These are phyloP conservation scores for Hypsopygia costalis DNA, from an alignment of 2,888 invertebrate genomes.

Conservation along the genomic window DNA sequence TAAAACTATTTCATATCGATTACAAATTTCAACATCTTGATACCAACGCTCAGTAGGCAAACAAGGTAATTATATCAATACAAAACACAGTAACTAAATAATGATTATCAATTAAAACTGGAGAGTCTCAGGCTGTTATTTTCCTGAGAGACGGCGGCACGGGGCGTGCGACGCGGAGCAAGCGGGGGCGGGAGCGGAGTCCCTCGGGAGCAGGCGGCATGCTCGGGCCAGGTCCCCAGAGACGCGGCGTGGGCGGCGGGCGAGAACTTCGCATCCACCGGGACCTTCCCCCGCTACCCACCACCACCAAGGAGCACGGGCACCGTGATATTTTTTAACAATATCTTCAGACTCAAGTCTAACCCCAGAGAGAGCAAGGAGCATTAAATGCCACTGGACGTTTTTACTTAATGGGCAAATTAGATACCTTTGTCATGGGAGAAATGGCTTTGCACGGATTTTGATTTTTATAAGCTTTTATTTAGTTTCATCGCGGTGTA, in stretches of 20 bases:
- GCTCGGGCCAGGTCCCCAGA: constrained; percentile 67
- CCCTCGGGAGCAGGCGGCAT: constrained; percentile 70
- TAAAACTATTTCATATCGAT: too few relatives aligned
- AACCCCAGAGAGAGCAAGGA: constrained; percentile 6
- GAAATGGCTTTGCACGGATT: too few relatives aligned
- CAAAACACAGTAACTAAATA: constrained; percentile 13
- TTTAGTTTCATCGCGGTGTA: too few relatives aligned
- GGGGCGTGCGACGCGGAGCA: constrained; percentile 20
- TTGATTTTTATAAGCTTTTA: too few relatives aligned
- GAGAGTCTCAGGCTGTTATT: constrained; percentile 65
- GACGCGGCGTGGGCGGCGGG: constrained; percentile 70
- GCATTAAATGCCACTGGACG: constrained; percentile 7
- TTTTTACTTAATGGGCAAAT: not conserved
- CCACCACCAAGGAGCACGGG: constrained; percentile 44
- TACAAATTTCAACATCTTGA: too few relatives aligned
- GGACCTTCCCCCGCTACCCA: constrained; percentile 54
- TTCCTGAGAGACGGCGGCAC: constrained; percentile 51
- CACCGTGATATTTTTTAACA: constrained; percentile 71
- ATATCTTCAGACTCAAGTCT: constrained; percentile 28
- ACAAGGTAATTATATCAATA: too few relatives aligned
- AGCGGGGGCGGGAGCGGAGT: constrained; percentile 27
- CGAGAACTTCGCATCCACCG: constrained; percentile 67
- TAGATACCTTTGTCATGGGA: too few relatives aligned
- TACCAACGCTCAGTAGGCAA: too few relatives aligned
- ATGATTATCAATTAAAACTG: constrained; percentile 62